Percentiles rank a stretch among this genome's conserved stretches.
phyloP scores from a whole-genome alignment of 2,888 invertebrate genomes.

The Pseudococcus jackbeardsleyi region DNA sequence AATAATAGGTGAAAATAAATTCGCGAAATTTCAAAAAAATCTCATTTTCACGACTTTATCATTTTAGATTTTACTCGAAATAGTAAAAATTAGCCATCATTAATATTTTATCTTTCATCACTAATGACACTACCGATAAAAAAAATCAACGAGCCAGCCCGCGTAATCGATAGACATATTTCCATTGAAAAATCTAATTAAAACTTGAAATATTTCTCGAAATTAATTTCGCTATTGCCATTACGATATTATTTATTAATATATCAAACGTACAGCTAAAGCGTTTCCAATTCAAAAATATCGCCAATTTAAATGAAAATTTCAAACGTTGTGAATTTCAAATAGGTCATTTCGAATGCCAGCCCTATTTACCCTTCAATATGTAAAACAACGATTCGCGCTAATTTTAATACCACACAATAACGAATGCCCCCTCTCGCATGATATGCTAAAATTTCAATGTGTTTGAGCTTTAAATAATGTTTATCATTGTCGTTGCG shows the following conservation, averaged over 20 bases:
- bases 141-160: background rate
- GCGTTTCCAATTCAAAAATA: background rate
- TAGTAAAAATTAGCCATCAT: background rate
- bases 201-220: constrained; percentile 28
- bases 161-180: background rate
- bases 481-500: background rate
- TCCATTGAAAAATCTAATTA: constrained; percentile 22
- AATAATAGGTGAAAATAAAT: background rate
- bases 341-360: background rate
- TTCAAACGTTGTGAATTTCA: constrained; percentile 24
- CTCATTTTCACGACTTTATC: background rate
- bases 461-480: background rate
- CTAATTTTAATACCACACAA: constrained; percentile 32
- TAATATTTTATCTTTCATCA: background rate
- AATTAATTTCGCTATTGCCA: constrained; percentile 20
- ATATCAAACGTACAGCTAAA: background rate
- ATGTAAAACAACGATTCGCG: background rate
- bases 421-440: background rate
- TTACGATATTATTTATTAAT: constrained; percentile 22
- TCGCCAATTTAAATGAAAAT: constrained; percentile 38
- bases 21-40: background rate
- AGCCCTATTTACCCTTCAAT: background rate
- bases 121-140: background rate
- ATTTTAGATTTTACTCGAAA: background rate
- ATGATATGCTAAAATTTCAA: background rate